Conservation (phyloP, 1,140 invertebrate genomes). For the Glossosoma conforme region DNA sequence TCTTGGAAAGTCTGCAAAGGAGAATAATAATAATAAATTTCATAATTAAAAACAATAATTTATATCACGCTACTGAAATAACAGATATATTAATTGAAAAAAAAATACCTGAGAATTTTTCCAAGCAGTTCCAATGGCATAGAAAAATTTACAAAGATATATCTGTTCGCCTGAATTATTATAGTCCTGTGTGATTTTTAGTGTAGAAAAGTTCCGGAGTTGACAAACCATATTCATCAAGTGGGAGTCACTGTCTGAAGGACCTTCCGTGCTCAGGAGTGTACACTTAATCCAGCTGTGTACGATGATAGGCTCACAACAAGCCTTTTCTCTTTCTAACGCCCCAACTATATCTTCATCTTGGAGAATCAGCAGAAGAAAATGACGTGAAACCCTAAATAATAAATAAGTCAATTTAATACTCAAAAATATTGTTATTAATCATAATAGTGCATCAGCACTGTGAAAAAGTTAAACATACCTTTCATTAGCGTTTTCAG, state of each 20-base stretch:
- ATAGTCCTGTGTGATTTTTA: slow-evolving; percentile 23
- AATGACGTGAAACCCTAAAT: slow-evolving; percentile 22
- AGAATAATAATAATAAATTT: not conserved
- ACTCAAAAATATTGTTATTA: slow-evolving; percentile 2
- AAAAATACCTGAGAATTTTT: slow-evolving; percentile 14
- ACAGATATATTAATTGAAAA: not conserved
- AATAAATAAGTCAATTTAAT: slow-evolving; percentile 1
- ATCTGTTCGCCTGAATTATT: slow-evolving; percentile 17
- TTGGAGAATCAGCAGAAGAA: slow-evolving; percentile 22
- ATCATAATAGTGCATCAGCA: not conserved
- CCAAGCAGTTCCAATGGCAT: slow-evolving; percentile 22
- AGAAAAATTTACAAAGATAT: slow-evolving; percentile 27
- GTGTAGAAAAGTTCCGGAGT: slow-evolving; percentile 18
- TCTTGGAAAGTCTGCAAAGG: slow-evolving; percentile 19
- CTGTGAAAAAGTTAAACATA: slow-evolving; percentile 7
- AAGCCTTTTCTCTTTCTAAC: slow-evolving; percentile 15
- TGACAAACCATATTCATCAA: slow-evolving; percentile 23
- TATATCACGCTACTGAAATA: not conserved
- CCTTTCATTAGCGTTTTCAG: slow-evolving; percentile 22
- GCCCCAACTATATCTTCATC: slow-evolving; percentile 21
- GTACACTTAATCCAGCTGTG: slow-evolving; percentile 27
- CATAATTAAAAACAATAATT: slow-evolving; percentile 1
- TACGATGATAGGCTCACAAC: slow-evolving; percentile 11
- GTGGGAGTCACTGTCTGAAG: slow-evolving; percentile 19
- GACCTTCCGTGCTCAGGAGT: slow-evolving; percentile 11